These are phyloP conservation scores for Cerastis leucographa DNA, from an alignment of 2,888 invertebrate species.

Conservation along the genomic window DNA sequence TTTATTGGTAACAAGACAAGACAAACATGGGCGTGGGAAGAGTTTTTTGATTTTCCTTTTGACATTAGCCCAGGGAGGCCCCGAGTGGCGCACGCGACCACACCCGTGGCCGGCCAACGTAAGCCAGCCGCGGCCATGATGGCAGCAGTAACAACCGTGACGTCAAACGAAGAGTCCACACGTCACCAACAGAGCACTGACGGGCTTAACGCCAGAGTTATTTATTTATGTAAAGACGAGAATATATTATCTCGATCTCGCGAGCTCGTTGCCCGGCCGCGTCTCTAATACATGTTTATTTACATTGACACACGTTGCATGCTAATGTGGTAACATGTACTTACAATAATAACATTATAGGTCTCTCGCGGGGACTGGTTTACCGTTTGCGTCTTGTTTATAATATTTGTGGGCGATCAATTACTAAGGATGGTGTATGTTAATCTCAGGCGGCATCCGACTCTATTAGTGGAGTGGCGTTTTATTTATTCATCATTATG, in stretches of 20 bases:
- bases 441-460: background rate
- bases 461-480: background rate
- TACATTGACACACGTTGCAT: conserved; percentile 42
- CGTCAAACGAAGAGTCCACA: conserved; percentile 37
- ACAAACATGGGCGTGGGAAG: conserved; percentile 38
- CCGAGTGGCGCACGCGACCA: conserved; percentile 24
- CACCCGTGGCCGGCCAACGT: conserved; percentile 26
- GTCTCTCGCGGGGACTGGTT: background rate
- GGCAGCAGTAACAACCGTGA: conserved; percentile 32
- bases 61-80: conserved; percentile 33
- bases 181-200: conserved; percentile 51
- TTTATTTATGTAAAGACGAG: conserved; percentile 55
- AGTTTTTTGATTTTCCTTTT: conserved; percentile 27
- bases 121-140: conserved; percentile 16
- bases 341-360: background rate
- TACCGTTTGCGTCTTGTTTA: conserved; percentile 22
- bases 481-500: conserved; percentile 11
- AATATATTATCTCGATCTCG: conserved; percentile 40
- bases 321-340: conserved; percentile 24
- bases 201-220: conserved; percentile 27
- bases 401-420: background rate
- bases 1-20: background rate
- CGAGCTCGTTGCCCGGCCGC: conserved; percentile 1
- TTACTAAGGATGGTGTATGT: conserved; percentile 9
- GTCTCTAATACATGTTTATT: conserved; percentile 37